phyloP scores from a whole-genome alignment of 1,140 invertebrate species.

The Dryas iulia region DNA sequence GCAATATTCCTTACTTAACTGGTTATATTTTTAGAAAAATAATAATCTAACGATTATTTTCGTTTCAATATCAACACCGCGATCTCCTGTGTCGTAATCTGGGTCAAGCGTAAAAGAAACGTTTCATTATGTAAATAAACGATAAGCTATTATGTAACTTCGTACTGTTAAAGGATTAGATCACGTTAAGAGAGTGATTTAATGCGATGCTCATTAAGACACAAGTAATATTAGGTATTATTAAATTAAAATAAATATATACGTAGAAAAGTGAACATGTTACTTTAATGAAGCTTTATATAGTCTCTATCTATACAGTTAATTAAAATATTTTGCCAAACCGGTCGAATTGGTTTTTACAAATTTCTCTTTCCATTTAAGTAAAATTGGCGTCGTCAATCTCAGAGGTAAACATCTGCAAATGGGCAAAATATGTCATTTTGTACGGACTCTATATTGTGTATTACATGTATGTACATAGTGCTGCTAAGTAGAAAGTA shows the following conservation, averaged over 20 bases:
- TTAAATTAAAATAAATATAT: neutral
- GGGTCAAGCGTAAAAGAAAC: conserved; percentile 27
- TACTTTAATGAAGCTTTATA: neutral
- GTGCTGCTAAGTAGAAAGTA: conserved; percentile 1
- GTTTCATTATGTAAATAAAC: conserved; percentile 11
- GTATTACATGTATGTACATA: neutral
- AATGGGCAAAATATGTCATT: neutral
- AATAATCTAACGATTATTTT: conserved; percentile 20
- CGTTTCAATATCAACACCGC: conserved; percentile 35
- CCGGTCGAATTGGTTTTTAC: neutral
- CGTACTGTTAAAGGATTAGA: neutral
- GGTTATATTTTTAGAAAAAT: conserved; percentile 6
- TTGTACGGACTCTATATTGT: neutral
- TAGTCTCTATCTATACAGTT: neutral
- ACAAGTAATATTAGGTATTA: neutral
- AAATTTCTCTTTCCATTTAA: neutral
- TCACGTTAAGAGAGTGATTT: neutral
- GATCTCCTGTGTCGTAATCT: conserved; percentile 35
- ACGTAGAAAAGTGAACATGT: neutral
- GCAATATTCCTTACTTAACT: neutral
- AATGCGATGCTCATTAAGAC: neutral
- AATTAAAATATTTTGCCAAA: neutral
- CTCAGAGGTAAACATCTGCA: neutral
- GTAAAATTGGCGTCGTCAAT: neutral
- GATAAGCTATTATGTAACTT: neutral